These are phyloP conservation scores for Guaruba guarouba DNA, from an alignment of 2,113 vertebrate genomes.

Conservation along the genomic window DNA sequence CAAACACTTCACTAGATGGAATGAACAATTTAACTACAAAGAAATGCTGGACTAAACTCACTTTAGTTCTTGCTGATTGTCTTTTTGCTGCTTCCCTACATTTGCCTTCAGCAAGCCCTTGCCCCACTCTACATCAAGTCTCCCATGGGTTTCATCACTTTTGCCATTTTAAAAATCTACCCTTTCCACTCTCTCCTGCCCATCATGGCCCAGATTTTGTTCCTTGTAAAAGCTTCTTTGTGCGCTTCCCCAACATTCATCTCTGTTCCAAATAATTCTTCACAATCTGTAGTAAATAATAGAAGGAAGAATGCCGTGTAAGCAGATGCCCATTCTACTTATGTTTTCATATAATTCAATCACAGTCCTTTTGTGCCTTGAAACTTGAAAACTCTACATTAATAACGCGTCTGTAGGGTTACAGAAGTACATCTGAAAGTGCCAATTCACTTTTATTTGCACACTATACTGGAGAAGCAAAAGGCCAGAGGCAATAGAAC, in stretches of 20 bases:
- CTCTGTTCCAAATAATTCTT: background rate
- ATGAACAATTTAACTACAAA: background rate
- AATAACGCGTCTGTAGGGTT: background rate
- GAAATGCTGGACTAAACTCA: background rate
- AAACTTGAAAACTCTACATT: background rate
- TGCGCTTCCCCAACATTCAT: background rate
- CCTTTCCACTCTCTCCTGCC: background rate
- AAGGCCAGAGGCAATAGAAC: background rate
- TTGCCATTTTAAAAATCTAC: background rate
- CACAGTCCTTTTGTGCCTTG: background rate
- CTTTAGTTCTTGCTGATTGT: background rate
- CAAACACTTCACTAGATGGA: background rate
- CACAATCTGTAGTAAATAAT: background rate
- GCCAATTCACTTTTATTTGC: conserved; percentile 18
- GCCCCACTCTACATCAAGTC: background rate
- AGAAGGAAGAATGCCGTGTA: background rate
- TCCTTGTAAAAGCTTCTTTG: background rate
- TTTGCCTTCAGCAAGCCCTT: background rate
- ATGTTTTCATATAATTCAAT: background rate
- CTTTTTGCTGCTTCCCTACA: background rate
- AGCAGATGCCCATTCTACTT: background rate
- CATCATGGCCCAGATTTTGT: background rate
- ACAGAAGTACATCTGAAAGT: background rate
- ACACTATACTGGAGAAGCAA: background rate
- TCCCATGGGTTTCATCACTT: background rate